Conservation (phyloP, 2,113 vertebrate genomes). For the Xenus cinereus region DNA sequence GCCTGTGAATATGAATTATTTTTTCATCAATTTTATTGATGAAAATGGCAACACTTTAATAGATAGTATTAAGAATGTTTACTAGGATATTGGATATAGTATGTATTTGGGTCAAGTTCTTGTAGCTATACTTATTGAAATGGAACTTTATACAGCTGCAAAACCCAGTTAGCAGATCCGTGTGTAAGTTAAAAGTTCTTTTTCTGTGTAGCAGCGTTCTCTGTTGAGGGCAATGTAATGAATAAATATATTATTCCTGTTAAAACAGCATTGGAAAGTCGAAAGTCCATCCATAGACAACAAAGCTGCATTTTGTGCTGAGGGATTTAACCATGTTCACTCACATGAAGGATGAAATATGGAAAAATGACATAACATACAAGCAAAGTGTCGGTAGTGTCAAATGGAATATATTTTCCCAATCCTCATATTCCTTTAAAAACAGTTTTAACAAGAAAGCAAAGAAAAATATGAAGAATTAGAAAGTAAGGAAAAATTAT, state of each 20-base stretch:
- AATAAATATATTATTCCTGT: not conserved
- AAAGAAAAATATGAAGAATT: not conserved
- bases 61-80: not conserved
- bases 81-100: not conserved
- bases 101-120: not conserved
- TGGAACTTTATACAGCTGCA: not conserved
- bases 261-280: fast-evolving
- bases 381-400: not conserved
- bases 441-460: not conserved
- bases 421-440: not conserved
- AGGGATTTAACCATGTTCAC: not conserved
- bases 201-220: not conserved
- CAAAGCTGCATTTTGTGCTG: not conserved
- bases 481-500: not conserved
- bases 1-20: not conserved
- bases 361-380: not conserved
- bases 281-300: not conserved
- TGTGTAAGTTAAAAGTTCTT: not conserved
- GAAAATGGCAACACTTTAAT: not conserved
- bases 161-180: not conserved
- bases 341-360: not conserved
- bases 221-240: not conserved
- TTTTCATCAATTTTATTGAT: not conserved
- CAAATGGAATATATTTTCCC: not conserved
- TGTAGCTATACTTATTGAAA: not conserved